Conservation (phyloP, 2,113 vertebrate species). For the Rhagologus leucostigma region DNA sequence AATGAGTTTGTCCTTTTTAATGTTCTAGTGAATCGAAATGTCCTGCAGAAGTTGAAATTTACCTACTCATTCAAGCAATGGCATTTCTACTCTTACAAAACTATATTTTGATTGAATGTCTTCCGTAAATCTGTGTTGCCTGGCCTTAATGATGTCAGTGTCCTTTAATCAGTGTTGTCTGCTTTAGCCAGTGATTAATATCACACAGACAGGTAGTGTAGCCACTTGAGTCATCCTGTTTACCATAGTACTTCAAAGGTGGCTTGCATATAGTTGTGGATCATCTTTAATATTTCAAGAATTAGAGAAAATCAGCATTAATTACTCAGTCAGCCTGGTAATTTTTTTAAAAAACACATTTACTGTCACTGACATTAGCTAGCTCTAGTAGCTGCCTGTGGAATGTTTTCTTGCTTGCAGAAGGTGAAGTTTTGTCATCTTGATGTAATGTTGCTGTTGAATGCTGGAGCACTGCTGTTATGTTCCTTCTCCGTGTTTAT, state of each 20-base stretch:
- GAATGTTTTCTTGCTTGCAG: background rate
- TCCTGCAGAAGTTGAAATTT: background rate
- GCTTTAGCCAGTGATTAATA: slow-evolving; percentile 5
- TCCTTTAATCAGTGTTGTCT: slow-evolving; percentile 36
- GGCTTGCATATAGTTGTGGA: background rate
- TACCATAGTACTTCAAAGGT: background rate
- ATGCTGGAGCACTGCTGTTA: background rate
- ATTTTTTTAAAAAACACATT: background rate
- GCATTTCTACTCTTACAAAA: background rate
- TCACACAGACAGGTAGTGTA: background rate
- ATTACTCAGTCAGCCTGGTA: background rate
- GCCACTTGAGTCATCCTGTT: slow-evolving; percentile 31
- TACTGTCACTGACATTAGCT: background rate
- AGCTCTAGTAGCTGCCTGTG: background rate
- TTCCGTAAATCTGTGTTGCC: background rate
- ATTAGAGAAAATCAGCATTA: background rate
- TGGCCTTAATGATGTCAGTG: slow-evolving; percentile 12
- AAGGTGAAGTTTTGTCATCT: background rate
- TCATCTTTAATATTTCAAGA: background rate
- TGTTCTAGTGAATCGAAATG: background rate
- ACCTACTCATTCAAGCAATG: background rate
- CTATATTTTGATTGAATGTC: background rate
- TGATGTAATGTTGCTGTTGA: background rate
- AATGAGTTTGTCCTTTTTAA: background rate
- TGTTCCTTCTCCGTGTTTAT: background rate